Evolutionary conservation across 2,113 vertebrate species (phyloP).

Genomic region (Nothocercus julius): DNA sequence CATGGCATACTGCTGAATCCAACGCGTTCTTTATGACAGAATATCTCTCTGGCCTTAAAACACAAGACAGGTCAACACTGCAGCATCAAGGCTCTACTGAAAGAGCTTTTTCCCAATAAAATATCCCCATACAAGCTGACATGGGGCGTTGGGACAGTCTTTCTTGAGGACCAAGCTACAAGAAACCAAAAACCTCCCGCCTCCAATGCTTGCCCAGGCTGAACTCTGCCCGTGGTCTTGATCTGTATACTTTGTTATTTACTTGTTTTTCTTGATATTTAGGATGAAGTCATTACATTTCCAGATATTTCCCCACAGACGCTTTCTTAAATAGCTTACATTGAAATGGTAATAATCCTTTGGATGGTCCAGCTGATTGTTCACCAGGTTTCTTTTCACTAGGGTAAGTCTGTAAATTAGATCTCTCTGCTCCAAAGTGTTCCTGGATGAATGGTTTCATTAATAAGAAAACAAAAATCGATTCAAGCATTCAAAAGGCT

Average conservation of each 20-base stretch:
- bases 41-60: background rate
- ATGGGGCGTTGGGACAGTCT: rapidly evolving
- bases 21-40: rapidly evolving
- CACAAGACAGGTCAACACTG: rapidly evolving
- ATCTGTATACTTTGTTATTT: background rate
- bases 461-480: conserved; percentile 43
- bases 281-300: conserved; percentile 53
- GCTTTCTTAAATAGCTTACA: conserved; percentile 42
- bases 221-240: background rate
- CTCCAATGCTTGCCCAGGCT: background rate
- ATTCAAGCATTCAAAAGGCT: conserved; percentile 40
- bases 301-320: conserved; percentile 23
- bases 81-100: background rate
- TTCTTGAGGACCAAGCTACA: background rate
- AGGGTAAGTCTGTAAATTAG: conserved; percentile 54
- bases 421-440: conserved; percentile 45
- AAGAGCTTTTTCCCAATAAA: background rate
- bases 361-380: conserved; percentile 36
- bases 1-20: background rate
- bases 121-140: rapidly evolving
- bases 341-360: conserved; percentile 39
- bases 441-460: conserved; percentile 56
- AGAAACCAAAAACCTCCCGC: background rate
- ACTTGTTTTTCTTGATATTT: conserved; percentile 34
- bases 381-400: conserved; percentile 55